A percentile compares a stretch with the other conserved stretches of the same genome.
Conservation (phyloP, 2,113 vertebrate species). For the Mixornis gularis region DNA sequence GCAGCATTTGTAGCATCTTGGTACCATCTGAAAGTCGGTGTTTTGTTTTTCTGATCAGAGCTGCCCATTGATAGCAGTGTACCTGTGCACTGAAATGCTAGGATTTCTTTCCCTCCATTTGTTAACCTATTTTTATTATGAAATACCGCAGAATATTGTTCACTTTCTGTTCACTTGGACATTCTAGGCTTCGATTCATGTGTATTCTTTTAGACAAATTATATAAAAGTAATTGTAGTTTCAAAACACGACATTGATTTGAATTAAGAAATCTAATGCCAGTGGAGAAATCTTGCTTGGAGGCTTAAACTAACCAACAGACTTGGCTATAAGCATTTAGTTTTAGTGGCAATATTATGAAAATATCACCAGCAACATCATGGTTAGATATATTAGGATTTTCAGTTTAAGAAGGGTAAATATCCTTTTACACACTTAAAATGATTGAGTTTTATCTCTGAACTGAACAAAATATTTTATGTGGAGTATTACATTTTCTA, state of each 20-base stretch:
- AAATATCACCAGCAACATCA: not conserved
- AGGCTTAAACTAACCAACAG: not conserved
- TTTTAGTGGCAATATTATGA: not conserved
- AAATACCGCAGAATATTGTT: not conserved
- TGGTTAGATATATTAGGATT: not conserved
- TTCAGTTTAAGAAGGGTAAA: not conserved
- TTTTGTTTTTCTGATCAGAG: not conserved
- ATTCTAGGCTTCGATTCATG: not conserved
- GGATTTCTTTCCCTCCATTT: not conserved
- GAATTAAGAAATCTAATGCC: not conserved
- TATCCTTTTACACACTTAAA: not conserved
- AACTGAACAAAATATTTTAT: not conserved
- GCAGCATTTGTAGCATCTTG: not conserved
- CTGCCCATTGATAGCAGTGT: not conserved
- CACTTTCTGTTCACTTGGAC: not conserved
- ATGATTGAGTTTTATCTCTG: not conserved
- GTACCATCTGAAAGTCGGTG: not conserved
- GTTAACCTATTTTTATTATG: not conserved
- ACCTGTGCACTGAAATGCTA: not conserved
- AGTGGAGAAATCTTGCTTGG: not conserved
- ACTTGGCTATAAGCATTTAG: not conserved
- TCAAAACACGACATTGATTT: not conserved
- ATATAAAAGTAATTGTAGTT: not conserved
- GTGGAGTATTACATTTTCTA: not conserved
- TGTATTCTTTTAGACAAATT: not conserved